Percentiles rank a stretch among this genome's conserved stretches.
Conservation (phyloP, 2,113 vertebrate genomes). For the Piprites chloris region DNA sequence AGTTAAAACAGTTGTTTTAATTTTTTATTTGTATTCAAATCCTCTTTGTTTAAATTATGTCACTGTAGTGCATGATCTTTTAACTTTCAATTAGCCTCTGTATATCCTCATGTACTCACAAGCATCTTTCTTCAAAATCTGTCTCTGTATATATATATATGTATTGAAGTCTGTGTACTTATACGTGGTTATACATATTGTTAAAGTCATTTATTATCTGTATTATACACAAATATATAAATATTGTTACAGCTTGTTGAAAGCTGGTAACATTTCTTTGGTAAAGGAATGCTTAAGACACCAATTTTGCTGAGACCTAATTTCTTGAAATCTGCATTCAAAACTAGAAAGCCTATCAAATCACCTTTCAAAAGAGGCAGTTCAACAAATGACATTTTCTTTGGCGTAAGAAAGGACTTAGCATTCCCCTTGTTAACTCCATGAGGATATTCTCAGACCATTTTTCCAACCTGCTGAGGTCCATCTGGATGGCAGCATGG, state of each 20-base stretch:
- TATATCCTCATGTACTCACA: neutral
- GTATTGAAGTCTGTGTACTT: neutral
- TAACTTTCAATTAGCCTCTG: neutral
- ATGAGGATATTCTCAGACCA: neutral
- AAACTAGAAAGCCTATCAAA: neutral
- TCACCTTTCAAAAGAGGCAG: neutral
- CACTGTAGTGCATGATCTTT: neutral
- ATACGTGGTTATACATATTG: neutral
- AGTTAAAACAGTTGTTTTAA: neutral
- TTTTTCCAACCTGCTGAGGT: neutral
- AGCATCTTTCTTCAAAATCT: neutral
- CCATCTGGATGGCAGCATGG: neutral
- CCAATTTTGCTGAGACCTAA: neutral
- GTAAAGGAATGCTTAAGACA: neutral
- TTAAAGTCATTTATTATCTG: neutral
- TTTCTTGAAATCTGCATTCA: neutral
- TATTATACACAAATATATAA: neutral
- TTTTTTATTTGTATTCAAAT: constrained; percentile 1
- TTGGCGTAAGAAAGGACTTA: neutral
- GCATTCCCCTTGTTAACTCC: neutral
- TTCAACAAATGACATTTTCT: neutral
- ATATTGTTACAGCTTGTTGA: neutral
- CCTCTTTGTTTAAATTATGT: neutral
- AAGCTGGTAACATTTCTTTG: neutral
- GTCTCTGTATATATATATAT: neutral